Base-by-base conservation (phyloP, 2,888 invertebrate species). In the Itoplectis maculator region DNA sequence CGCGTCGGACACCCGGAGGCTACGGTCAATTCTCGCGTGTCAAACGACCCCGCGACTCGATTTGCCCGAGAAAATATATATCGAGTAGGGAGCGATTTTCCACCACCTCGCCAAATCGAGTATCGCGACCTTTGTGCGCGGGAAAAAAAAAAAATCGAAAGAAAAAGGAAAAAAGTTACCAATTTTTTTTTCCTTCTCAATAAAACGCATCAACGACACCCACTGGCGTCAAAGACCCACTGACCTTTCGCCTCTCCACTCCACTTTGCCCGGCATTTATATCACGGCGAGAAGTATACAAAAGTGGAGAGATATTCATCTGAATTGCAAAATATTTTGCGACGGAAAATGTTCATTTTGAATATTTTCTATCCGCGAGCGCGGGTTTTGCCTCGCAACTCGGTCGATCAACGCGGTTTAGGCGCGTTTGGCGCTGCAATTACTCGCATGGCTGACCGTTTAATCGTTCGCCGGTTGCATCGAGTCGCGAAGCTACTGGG, bases 11-110 rank as follows among this genome's bases (percentile, higher is more conserved):
- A 61, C 29, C 29, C 29, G 29, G 29, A 61, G 61, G 37, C 61
- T 61, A n/a, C 40, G 61, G 61, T 40, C 61, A 61, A 61, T 18
- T 61, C 61, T 61, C 61, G 61, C 61, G 61, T 61, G 61, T 37
- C 37, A 61, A 61, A 61, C 61, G 61, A 61, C 37, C 40, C 18
- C 15, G 15, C 2, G 37, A 59, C 37, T 37, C 15, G 15, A 59
- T 59, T 35, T n/a, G 37, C 59, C n/a, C n/a, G n/a, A n/a, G n/a
- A n/a, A 37, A 37, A 61, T 9, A 61, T 37, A 9, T 18, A 61
- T 40, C 15, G 37, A 18, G 18, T 37, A 37, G 2, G 9, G 37
- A 61, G 37, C 15, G 37, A 8, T 61, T 37, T 15, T 15, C 20
- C 61, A n/a, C 8, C 15, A 18, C 37, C 61, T 18, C 37, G 8